Evolutionary conservation across 2,797 vertebrate species (phyloP).

Genomic region (Clarias fuscus): DNA sequence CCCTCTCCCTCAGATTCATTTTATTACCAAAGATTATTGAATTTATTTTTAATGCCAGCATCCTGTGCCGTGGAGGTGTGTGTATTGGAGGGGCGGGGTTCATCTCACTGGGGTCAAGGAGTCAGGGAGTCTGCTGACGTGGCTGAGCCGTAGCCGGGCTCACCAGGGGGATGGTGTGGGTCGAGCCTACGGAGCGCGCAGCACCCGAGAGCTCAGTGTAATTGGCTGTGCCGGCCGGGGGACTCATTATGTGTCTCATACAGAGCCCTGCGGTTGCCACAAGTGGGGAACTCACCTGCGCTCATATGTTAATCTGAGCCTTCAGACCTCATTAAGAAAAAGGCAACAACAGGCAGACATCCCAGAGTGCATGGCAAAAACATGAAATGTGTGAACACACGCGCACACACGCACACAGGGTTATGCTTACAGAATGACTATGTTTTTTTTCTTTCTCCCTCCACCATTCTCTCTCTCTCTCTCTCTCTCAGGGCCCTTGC

Average conservation of each 20-base stretch:
- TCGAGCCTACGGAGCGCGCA: constrained; percentile 40
- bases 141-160: constrained; percentile 39
- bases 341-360: constrained; percentile 60
- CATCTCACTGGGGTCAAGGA: constrained; percentile 40
- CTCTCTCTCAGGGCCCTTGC: constrained; percentile 87
- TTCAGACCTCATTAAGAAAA: constrained; percentile 67
- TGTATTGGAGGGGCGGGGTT: constrained; percentile 9
- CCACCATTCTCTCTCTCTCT: constrained; percentile 54
- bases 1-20: not conserved
- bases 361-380: constrained; percentile 47
- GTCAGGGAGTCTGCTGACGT: constrained; percentile 52
- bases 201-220: constrained; percentile 54
- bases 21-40: not conserved
- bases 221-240: constrained; percentile 49
- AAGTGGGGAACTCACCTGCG: constrained; percentile 60
- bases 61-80: not conserved
- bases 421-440: constrained; percentile 10
- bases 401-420: not conserved
- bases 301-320: constrained; percentile 62
- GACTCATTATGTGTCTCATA: constrained; percentile 65
- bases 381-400: constrained; percentile 25
- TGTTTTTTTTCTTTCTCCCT: constrained; percentile 26
- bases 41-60: constrained; percentile 1
- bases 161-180: constrained; percentile 33
- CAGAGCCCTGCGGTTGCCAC: constrained; percentile 60